A percentile compares a stretch with the other conserved stretches of the same genome.
phyloP scores from a whole-genome alignment of 2,797 vertebrate species.

The Falco berigora region DNA sequence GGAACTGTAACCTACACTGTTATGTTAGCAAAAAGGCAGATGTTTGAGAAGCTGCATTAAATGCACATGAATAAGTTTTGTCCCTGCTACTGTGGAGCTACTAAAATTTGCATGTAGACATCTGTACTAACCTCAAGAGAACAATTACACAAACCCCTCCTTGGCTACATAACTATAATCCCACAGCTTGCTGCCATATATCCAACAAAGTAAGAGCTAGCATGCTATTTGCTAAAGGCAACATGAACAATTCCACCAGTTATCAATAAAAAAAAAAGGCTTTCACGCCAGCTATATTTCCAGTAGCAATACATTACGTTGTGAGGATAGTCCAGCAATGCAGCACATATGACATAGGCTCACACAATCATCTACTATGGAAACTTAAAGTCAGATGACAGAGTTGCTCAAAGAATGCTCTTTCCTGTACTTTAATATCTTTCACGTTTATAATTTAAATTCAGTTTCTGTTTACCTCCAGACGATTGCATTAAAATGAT shows the following conservation, averaged over 20 bases:
- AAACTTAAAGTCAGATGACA: not conserved
- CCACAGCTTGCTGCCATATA: not conserved
- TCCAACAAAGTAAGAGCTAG: not conserved
- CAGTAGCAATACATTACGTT: not conserved
- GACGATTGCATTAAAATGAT: slow-evolving; percentile 19
- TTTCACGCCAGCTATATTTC: not conserved
- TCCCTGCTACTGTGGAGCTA: not conserved
- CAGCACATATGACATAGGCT: not conserved
- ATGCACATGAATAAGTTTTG: not conserved
- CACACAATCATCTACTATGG: not conserved
- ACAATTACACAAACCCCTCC: not conserved
- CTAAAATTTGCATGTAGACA: not conserved
- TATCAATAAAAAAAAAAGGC: not conserved
- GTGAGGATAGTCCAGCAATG: not conserved
- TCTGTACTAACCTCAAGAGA: not conserved
- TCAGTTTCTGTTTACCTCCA: slow-evolving; percentile 24
- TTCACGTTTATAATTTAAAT: slow-evolving; percentile 12
- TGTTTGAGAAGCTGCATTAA: not conserved
- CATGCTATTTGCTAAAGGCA: not conserved
- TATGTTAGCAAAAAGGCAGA: not conserved
- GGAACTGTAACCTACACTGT: not conserved
- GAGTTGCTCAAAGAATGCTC: not conserved
- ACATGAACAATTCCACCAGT: not conserved
- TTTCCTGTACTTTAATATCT: not conserved
- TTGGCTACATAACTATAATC: not conserved